Conservation (phyloP, 2,113 vertebrate species). For the Phalacrocorax aristotelis region DNA sequence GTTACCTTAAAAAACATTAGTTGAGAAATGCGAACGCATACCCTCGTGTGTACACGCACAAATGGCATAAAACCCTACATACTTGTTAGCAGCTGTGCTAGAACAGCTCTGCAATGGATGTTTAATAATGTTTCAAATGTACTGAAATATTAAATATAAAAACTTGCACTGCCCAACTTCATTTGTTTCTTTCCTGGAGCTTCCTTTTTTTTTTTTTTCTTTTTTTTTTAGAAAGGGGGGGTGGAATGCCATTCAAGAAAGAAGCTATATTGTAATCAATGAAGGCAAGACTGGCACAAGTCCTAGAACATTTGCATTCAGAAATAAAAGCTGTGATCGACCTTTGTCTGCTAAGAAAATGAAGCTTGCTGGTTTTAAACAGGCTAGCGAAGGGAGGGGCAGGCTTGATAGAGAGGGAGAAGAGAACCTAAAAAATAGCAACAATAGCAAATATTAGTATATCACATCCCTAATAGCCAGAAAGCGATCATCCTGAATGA, state of each 20-base stretch:
- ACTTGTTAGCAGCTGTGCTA: neutral
- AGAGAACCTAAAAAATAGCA: constrained; percentile 15
- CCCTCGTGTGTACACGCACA: neutral
- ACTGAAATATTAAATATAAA: constrained; percentile 14
- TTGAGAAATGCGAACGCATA: neutral
- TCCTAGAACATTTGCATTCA: constrained; percentile 68
- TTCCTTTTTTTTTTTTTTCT: neutral
- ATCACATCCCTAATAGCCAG: neutral
- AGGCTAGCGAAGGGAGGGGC: constrained; percentile 51
- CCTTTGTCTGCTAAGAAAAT: constrained; percentile 61
- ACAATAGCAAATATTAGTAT: constrained; percentile 31
- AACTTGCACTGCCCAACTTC: constrained; percentile 30
- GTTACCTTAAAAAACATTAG: neutral
- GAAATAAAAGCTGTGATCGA: constrained; percentile 67
- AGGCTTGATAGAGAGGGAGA: neutral
- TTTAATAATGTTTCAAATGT: neutral
- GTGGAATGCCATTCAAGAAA: constrained; percentile 19
- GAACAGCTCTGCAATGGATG: neutral
- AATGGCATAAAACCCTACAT: neutral
- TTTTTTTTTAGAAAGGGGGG: too few species aligned
- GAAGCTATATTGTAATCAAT: constrained; percentile 53
- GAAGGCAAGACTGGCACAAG: constrained; percentile 63
- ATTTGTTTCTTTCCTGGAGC: neutral
- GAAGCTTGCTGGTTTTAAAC: constrained; percentile 57
- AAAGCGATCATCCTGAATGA: neutral